Evolutionary conservation across 2,113 vertebrate genomes (phyloP).

Genomic region (Neolamprologus sp.): DNA sequence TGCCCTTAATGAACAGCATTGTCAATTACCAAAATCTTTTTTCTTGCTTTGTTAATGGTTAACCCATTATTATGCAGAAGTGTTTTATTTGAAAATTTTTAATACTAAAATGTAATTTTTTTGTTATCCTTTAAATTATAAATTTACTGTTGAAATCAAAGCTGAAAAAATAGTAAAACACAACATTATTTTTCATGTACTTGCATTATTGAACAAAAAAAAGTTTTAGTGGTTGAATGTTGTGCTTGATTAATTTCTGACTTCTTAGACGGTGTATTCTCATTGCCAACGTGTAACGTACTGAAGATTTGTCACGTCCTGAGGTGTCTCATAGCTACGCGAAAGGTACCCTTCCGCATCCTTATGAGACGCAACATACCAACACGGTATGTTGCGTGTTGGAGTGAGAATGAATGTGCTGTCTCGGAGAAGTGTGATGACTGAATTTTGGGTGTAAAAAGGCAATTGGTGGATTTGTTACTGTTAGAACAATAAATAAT

Average conservation of each 20-base stretch:
- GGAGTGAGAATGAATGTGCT: not conserved
- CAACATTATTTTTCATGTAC: not conserved
- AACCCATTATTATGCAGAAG: not conserved
- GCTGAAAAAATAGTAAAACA: not conserved
- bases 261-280: not conserved
- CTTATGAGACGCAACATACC: not conserved
- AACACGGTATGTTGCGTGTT: not conserved
- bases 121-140: not conserved
- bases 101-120: not conserved
- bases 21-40: not conserved
- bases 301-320: not conserved
- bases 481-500: not conserved
- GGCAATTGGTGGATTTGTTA: not conserved
- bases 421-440: not conserved
- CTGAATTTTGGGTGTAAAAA: not conserved
- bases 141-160: not conserved
- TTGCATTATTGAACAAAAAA: not conserved
- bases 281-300: not conserved
- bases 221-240: not conserved
- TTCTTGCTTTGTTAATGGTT: not conserved
- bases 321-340: not conserved
- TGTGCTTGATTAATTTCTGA: not conserved
- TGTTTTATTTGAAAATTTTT: not conserved
- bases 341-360: accelerated
- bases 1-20: not conserved